A percentile compares a stretch with the other conserved stretches of the same genome.
These are phyloP conservation scores for Limnephilus auricula DNA, from an alignment of 2,888 invertebrate genomes.

Conservation along the genomic window DNA sequence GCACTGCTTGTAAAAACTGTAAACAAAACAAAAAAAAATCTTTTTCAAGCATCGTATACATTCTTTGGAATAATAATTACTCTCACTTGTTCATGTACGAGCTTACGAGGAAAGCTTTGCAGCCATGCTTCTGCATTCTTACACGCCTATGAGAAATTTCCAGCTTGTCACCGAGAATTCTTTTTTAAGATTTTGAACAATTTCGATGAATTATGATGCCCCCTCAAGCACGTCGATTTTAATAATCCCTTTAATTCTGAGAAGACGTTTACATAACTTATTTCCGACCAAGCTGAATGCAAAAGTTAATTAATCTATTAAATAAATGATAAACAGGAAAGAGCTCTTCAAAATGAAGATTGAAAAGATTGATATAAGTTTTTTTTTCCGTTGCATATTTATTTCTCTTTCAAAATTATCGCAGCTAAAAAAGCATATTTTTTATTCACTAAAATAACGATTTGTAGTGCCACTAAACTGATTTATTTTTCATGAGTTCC, in stretches of 20 bases:
- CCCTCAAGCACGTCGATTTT: neutral
- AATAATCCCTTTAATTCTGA: slow-evolving; percentile 2
- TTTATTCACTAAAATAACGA: too few relatives aligned
- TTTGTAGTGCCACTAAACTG: too few relatives aligned
- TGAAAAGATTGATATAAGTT: neutral
- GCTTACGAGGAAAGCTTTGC: slow-evolving; percentile 4
- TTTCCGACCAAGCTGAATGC: neutral
- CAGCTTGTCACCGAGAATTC: neutral
- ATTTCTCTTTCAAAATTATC: neutral
- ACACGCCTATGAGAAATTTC: slow-evolving; percentile 23
- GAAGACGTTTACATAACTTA: neutral
- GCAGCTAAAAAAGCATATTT: too few relatives aligned
- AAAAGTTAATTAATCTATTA: neutral
- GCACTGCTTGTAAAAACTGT: too few relatives aligned
- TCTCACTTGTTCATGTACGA: slow-evolving; percentile 33
- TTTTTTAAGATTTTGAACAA: neutral
- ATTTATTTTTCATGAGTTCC: too few relatives aligned
- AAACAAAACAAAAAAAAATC: neutral
- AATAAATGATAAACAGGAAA: neutral
- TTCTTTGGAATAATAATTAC: slow-evolving; percentile 20
- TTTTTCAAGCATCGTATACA: neutral
- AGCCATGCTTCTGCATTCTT: slow-evolving; percentile 3
- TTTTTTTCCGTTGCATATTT: neutral
- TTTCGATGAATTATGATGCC: neutral
- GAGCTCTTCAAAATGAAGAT: neutral